These are phyloP conservation scores for Himalopsyche kuldschensis DNA, from an alignment of 2,888 invertebrate genomes.

Conservation along the genomic window DNA sequence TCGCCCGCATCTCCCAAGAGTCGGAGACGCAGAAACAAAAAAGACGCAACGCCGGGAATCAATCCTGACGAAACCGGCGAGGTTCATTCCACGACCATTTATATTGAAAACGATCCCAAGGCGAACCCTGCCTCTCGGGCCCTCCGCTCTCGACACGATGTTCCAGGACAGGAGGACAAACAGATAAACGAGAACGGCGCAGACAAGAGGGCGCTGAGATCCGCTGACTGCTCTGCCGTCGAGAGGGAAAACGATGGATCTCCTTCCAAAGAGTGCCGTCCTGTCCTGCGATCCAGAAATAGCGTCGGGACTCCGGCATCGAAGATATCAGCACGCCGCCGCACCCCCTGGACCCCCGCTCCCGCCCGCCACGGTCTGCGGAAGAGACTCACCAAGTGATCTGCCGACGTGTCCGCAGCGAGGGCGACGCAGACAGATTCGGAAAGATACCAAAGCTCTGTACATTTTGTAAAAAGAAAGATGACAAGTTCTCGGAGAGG, in stretches of 20 bases:
- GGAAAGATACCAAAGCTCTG: neutral
- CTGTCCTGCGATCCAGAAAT: conserved; percentile 34
- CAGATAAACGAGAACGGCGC: conserved; percentile 10
- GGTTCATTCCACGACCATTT: conserved; percentile 36
- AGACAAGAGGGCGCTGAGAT: conserved; percentile 31
- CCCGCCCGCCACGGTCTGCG: conserved; percentile 54
- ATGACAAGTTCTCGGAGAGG: neutral
- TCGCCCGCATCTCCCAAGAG: neutral
- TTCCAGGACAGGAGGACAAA: conserved; percentile 1
- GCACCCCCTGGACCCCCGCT: conserved; percentile 50
- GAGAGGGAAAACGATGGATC: neutral
- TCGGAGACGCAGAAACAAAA: conserved; percentile 25
- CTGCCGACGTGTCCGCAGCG: neutral
- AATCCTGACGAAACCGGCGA: conserved; percentile 12
- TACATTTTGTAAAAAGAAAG: neutral
- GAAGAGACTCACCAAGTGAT: conserved; percentile 47
- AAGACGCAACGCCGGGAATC: neutral
- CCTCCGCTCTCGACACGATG: conserved; percentile 29
- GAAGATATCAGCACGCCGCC: conserved; percentile 26
- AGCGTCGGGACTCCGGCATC: conserved; percentile 27
- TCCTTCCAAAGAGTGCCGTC: conserved; percentile 29
- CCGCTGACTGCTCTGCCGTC: conserved; percentile 18
- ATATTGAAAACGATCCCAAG: conserved; percentile 26
- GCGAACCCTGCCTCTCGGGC: conserved; percentile 5
- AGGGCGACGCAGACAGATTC: neutral